Evolutionary conservation across 2,113 vertebrate genomes (phyloP), one percentile per base, ranked within the genome.

Genomic region (Ramphastos sulfuratus): DNA sequence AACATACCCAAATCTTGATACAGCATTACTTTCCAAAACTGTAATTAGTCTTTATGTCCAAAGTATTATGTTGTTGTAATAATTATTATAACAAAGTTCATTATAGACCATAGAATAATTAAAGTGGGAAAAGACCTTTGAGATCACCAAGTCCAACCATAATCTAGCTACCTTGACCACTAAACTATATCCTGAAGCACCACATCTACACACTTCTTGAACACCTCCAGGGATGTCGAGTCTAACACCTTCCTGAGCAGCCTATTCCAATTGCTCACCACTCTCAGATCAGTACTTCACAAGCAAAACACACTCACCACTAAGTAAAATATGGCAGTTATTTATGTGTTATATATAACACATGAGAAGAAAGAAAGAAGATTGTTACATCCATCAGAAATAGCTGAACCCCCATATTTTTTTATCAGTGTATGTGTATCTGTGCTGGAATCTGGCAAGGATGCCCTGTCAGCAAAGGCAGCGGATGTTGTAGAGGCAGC

Each of bases 401-500:
- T 52, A 6, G 35, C 15, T 59, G 35, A 12, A 35, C 5, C 5
- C 12, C 14, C 6, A 3, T 12, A 25, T 63, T 76, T 54, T 70
- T 70, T 78, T 6, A 74, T 28, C 27, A 78, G 44, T 30, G 7
- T 55, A 14, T 74, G 54, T 28, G 18, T 64, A 50, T 78, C 24
- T 87, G 33, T 23, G 19, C 72, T 82, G 52, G 66, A 52, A 76
- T 80, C 67, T 54, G 77, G 71, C 56, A 84, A 83, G 80, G 72
- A 91, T 78, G 61, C 63, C 48, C 39, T 77, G 85, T 35, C 82
- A 91, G 70, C n/a, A 85, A 64, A 76, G 88, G 50, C 56, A 81
- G 35, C 66, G 91, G 72, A 85, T 69, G 84, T 73, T 87, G 39
- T 7, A 80, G 87, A 87, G 66, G 66, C 73, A 94, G 82, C 67